A percentile compares a stretch with the other conserved stretches of the same genome.
Evolutionary conservation across 1,140 invertebrate species (phyloP).

Genomic region (Drosophila punjabiensis): DNA sequence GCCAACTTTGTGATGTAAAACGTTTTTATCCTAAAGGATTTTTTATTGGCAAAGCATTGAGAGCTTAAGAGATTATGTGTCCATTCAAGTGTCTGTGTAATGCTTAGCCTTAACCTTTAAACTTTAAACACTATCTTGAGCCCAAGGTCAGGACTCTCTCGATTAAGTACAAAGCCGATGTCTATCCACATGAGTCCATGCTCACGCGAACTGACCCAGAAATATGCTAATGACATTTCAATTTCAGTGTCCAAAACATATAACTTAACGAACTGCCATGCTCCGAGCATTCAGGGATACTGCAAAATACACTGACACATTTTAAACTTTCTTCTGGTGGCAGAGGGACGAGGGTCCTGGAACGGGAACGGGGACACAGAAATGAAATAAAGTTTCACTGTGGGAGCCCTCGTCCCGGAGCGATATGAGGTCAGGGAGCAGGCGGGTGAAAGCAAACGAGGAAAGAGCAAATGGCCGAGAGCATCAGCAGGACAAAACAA

Average conservation of each 20-base stretch:
- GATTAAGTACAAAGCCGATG: not conserved
- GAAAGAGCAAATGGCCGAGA: conserved; percentile 56
- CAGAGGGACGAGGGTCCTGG: not conserved
- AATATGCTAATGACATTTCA: conserved; percentile 41
- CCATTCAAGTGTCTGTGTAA: not conserved
- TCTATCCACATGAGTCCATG: not conserved
- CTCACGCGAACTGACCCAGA: conserved; percentile 7
- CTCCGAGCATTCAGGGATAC: conserved; percentile 18
- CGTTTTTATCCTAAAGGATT: conserved; percentile 33
- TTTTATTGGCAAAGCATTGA: conserved; percentile 26
- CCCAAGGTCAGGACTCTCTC: not conserved
- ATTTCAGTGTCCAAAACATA: conserved; percentile 40
- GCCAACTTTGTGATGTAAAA: conserved; percentile 7
- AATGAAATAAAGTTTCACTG: conserved; percentile 58
- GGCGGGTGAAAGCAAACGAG: conserved; percentile 39
- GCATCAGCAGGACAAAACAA: conserved; percentile 49
- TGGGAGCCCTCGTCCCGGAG: conserved; percentile 8
- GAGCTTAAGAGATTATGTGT: conserved; percentile 9
- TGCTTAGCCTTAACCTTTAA: conserved; percentile 4
- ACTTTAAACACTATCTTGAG: not conserved
- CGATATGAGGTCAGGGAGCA: conserved; percentile 1
- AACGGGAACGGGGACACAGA: not conserved
- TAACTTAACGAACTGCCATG: conserved; percentile 16
- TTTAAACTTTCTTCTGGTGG: conserved; percentile 58
- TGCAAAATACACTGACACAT: conserved; percentile 53